A percentile compares a stretch with the other conserved stretches of the same genome.
phyloP scores from a whole-genome alignment of 2,888 invertebrate species.

The Rhingia rostrata region DNA sequence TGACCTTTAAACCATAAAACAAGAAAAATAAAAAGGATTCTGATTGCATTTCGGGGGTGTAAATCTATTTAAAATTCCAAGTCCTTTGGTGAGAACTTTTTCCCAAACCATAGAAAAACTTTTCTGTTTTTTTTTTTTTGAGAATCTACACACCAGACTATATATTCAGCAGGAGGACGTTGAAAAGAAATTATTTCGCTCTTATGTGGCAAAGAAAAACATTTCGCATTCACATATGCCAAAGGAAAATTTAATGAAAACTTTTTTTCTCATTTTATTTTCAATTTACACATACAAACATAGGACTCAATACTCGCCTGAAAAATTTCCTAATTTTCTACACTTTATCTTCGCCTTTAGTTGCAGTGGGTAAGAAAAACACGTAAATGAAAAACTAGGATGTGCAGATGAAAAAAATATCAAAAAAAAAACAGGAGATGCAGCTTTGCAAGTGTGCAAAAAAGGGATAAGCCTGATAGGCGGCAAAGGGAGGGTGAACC shows the following conservation, averaged over 20 bases:
- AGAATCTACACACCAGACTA: background rate
- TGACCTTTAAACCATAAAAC: no score
- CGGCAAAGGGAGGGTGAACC: background rate
- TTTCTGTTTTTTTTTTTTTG: no score
- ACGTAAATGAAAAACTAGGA: conserved; percentile 28
- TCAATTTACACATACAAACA: conserved; percentile 23
- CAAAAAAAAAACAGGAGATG: background rate
- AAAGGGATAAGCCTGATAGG: conserved; percentile 9
- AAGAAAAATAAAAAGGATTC: background rate
- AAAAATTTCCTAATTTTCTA: conserved; percentile 43
- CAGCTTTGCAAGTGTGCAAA: background rate
- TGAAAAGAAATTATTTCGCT: conserved; percentile 13
- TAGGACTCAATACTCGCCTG: no score
- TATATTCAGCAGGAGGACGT: conserved; percentile 7
- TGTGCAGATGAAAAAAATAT: background rate
- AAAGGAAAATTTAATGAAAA: conserved; percentile 42
- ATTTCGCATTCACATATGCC: conserved; percentile 21
- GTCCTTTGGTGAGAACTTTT: conserved; percentile 7
- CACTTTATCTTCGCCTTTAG: conserved; percentile 37
- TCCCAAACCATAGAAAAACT: conserved; percentile 6
- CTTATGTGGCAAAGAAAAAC: conserved; percentile 20
- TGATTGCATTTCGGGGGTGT: background rate
- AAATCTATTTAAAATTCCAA: conserved; percentile 4
- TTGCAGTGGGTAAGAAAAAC: conserved; percentile 1
- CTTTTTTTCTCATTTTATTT: conserved; percentile 42